phyloP scores from a whole-genome alignment of 2,113 vertebrate genomes.

The Cariama cristata region DNA sequence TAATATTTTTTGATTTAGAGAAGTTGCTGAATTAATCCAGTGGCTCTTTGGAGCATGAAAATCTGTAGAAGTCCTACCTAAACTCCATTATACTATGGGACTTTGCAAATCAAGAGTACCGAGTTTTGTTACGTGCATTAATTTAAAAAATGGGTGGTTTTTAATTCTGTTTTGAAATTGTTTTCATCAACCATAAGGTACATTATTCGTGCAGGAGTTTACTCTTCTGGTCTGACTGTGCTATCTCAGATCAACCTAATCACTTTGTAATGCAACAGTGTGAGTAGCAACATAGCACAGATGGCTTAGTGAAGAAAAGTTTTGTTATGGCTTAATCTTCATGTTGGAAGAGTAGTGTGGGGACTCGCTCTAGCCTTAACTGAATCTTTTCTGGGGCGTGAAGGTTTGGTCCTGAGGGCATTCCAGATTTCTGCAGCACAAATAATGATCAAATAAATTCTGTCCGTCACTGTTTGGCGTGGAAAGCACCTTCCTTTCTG shows the following conservation, averaged over 20 bases:
- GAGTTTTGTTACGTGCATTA: neutral
- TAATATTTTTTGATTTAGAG: neutral
- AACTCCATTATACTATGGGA: neutral
- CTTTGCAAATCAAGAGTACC: neutral
- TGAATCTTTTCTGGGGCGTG: neutral
- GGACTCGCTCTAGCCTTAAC: neutral
- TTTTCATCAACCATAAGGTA: neutral
- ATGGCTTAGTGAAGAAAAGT: neutral
- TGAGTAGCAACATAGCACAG: neutral
- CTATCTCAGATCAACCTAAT: neutral
- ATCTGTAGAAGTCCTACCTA: neutral
- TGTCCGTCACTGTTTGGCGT: neutral
- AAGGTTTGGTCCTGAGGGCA: neutral
- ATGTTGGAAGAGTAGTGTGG: neutral
- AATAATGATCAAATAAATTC: neutral
- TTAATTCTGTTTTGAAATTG: neutral
- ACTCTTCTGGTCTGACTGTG: neutral
- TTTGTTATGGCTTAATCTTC: neutral
- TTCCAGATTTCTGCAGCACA: neutral
- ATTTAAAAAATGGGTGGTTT: neutral
- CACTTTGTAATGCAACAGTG: neutral
- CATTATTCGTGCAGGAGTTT: neutral
- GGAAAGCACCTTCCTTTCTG: slow-evolving; percentile 25
- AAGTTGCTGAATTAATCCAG: neutral
- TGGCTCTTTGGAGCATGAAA: neutral